These are phyloP conservation scores for Yoshiicerus persimilis DNA, from an alignment of 1,140 invertebrate species.

Conservation along the genomic window DNA sequence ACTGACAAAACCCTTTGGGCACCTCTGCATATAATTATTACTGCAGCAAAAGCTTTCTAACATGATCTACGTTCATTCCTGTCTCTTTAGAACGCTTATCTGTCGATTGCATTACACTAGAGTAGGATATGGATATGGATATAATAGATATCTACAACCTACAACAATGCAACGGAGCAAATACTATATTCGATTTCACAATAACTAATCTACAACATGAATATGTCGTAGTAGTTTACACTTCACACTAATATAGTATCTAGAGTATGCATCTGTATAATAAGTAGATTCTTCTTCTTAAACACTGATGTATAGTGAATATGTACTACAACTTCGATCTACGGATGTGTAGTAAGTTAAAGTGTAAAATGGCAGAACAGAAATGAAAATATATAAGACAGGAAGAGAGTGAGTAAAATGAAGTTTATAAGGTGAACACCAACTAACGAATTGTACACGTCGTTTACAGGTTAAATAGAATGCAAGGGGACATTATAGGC, in stretches of 20 bases:
- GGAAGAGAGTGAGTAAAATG: neutral
- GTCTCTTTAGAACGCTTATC: neutral
- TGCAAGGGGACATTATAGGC: too few species aligned
- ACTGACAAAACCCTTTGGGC: conserved; percentile 1
- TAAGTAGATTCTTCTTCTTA: neutral
- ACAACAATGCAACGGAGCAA: neutral
- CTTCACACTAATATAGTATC: neutral
- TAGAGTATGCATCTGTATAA: neutral
- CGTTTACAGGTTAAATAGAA: neutral
- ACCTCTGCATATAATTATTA: conserved; percentile 6
- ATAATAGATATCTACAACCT: neutral
- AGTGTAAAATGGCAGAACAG: neutral
- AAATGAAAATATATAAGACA: neutral
- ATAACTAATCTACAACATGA: neutral
- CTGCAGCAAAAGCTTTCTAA: neutral
- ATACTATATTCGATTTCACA: neutral
- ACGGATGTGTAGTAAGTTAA: neutral
- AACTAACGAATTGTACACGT: neutral
- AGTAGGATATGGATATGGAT: neutral
- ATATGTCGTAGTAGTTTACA: neutral
- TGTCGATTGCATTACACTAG: neutral
- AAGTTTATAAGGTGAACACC: neutral
- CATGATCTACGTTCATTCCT: neutral
- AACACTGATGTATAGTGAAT: neutral
- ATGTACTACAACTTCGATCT: neutral